Conservation (phyloP, 2,113 vertebrate genomes). For the Erythrocebus patas region DNA sequence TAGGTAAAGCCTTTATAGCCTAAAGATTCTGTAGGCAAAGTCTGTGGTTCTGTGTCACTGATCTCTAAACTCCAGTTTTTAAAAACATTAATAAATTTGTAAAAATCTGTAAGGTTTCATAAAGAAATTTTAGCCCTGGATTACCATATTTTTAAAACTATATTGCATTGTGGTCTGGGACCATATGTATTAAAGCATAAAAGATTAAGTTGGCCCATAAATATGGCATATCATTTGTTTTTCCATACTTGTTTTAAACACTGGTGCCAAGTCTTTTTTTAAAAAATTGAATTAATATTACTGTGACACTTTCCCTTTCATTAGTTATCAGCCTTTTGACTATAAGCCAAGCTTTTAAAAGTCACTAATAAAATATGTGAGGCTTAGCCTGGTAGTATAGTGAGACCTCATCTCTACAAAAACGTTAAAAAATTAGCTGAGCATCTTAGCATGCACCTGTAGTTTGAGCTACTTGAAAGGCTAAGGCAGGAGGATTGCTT, state of each 20-base stretch:
- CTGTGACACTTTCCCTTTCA: background rate
- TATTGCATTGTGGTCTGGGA: background rate
- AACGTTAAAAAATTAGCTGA: too few species aligned
- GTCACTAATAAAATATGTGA: background rate
- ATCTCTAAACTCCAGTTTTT: background rate
- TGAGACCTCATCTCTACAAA: too few species aligned
- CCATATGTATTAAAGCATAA: background rate
- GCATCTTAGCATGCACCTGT: too few species aligned
- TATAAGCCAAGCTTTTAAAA: constrained; percentile 24
- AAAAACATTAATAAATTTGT: background rate
- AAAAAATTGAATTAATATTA: background rate
- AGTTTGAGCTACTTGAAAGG: too few species aligned
- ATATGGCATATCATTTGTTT: background rate
- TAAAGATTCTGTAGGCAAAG: background rate
- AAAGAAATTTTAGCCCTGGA: background rate
- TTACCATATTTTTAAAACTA: background rate
- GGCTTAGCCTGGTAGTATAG: too few species aligned
- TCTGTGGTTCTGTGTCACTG: background rate
- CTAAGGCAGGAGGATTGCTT: too few species aligned
- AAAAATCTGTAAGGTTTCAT: background rate
- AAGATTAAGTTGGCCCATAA: background rate
- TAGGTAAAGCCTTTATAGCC: background rate
- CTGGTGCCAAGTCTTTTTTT: background rate
- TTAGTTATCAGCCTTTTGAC: constrained; percentile 26
- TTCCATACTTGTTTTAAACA: background rate